phyloP scores from a whole-genome alignment of 92 coral and sea anemone genomes.

The Phenganax stokvisi region DNA sequence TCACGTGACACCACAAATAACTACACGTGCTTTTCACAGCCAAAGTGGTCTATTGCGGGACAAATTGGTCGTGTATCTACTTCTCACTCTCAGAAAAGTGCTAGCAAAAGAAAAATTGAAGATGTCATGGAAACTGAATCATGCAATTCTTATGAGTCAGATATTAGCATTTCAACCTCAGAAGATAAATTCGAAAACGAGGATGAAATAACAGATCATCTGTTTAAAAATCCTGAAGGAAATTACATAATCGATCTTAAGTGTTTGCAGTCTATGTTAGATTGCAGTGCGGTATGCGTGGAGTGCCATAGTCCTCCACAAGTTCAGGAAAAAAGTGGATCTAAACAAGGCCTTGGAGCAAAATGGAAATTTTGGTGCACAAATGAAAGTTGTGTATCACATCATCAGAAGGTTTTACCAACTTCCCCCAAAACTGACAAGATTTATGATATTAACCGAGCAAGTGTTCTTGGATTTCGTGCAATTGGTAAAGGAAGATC shows the following conservation, averaged over 20 bases:
- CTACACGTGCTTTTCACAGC: too few relatives aligned
- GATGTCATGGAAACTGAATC: constrained; percentile 11
- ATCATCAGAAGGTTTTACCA: constrained; percentile 17
- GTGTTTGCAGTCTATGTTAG: constrained; percentile 21
- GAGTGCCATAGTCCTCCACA: constrained; percentile 32
- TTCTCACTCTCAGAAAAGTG: background rate
- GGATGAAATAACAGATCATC: background rate
- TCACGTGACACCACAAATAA: too few relatives aligned
- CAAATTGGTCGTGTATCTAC: too few relatives aligned
- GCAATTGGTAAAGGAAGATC: constrained; percentile 39
- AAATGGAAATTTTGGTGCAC: constrained; percentile 31
- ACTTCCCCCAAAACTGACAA: constrained; percentile 27
- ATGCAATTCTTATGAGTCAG: constrained; percentile 15
- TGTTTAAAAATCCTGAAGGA: constrained; percentile 25
- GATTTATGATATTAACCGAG: constrained; percentile 29
- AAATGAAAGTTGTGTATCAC: constrained; percentile 26
- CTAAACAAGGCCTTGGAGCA: constrained; percentile 38
- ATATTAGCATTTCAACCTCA: constrained; percentile 7
- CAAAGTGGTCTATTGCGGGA: too few relatives aligned
- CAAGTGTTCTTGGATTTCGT: constrained; percentile 37
- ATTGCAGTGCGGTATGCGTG: constrained; percentile 31
- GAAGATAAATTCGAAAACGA: constrained; percentile 19
- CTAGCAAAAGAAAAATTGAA: constrained; percentile 11
- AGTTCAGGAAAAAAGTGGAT: constrained; percentile 18
- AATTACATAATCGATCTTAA: constrained; percentile 22